Evolutionary conservation across 2,888 invertebrate species (phyloP).

Genomic region (Lottia gigantea): DNA sequence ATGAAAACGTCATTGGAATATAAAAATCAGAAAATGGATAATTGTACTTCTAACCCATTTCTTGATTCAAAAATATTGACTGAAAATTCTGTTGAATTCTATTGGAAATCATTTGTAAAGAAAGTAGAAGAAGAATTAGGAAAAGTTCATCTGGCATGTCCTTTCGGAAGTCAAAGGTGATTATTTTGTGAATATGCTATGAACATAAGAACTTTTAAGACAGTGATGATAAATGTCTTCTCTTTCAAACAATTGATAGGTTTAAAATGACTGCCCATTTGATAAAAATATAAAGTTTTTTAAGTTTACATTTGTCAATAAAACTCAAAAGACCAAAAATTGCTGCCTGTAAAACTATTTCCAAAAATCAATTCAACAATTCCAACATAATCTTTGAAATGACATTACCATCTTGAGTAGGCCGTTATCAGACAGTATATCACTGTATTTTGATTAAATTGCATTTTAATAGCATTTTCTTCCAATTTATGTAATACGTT

Average conservation of each 20-base stretch:
- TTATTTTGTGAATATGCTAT: not conserved
- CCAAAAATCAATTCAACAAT: no score
- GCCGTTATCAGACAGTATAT: no score
- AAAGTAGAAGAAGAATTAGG: conserved; percentile 55
- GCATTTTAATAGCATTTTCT: no score
- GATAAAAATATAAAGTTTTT: no score
- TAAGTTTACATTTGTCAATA: not conserved
- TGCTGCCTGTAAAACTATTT: no score
- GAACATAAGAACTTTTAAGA: not conserved
- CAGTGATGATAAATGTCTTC: no score
- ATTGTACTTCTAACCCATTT: conserved; percentile 41
- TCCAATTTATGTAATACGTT: not conserved
- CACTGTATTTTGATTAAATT: not conserved
- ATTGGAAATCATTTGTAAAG: conserved; percentile 43
- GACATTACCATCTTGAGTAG: no score
- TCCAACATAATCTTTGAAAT: no score
- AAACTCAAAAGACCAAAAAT: no score
- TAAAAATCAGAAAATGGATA: conserved; percentile 29
- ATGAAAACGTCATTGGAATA: conserved; percentile 31
- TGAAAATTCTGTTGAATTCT: conserved; percentile 27
- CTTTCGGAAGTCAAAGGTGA: conserved; percentile 63
- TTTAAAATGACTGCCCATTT: no score
- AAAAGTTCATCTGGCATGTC: conserved; percentile 55
- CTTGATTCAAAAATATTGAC: conserved; percentile 29
- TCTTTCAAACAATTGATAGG: no score